Percentiles rank a stretch among this genome's conserved stretches.
phyloP scores from a whole-genome alignment of 2,888 invertebrate species.

The Steromphala cineraria region DNA sequence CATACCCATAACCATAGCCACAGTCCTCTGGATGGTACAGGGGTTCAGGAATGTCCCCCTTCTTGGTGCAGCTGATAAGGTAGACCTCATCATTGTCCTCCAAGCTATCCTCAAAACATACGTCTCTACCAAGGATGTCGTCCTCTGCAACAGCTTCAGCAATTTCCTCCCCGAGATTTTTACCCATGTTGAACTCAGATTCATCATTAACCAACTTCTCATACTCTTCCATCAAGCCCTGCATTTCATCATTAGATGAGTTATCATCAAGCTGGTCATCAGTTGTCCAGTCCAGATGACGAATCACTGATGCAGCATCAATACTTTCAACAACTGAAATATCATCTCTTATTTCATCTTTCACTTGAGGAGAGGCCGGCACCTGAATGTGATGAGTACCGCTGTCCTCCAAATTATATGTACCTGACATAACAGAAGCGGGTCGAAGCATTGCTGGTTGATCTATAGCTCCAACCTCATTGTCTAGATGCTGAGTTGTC shows the following conservation, averaged over 20 bases:
- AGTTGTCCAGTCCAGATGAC: constrained; percentile 4
- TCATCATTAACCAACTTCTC: not conserved
- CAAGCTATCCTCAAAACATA: not conserved
- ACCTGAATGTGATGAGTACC: too few species aligned
- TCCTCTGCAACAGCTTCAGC: not conserved
- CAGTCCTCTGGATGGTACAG: not conserved
- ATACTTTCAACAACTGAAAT: not conserved
- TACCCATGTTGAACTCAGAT: not conserved
- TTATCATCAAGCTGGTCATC: not conserved
- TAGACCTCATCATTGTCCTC: not conserved
- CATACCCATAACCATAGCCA: not conserved
- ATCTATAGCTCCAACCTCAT: too few species aligned
- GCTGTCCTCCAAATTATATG: too few species aligned
- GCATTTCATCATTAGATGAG: not conserved
- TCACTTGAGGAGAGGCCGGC: too few species aligned
- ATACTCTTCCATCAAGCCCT: constrained; percentile 3
- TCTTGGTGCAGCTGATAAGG: not conserved
- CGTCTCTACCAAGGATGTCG: not conserved
- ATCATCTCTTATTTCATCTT: too few species aligned
- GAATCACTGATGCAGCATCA: not conserved
- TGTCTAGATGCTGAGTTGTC: too few species aligned
- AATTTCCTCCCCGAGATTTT: not conserved
- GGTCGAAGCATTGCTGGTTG: too few species aligned
- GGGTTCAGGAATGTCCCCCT: not conserved
- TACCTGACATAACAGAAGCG: too few species aligned